Evolutionary conservation across 2,888 invertebrate genomes (phyloP), one percentile per base, ranked within the genome.

Genomic region (Frankliniella intonsa): DNA sequence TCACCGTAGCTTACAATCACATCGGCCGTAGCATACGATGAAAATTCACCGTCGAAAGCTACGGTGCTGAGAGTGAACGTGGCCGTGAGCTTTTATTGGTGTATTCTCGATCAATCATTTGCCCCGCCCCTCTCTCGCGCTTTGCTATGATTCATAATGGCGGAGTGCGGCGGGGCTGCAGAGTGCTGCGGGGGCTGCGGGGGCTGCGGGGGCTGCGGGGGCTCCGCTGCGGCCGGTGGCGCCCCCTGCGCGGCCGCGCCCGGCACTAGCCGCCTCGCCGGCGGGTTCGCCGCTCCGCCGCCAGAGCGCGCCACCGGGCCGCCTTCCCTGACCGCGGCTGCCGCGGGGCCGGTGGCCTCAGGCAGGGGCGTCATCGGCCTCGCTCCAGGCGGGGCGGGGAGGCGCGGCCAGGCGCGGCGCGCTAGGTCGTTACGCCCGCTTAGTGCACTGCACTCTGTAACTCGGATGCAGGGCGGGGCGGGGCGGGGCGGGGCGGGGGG

Each of bases 391-490:
- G n/a, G 69, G 69, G 11, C 62, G 62, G 62, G 14, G 62, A 10
- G 62, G 62, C 0, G 14, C 19, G 62, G 62, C 51, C 12, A 51
- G 14, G 55, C 38, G 62, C 17, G 62, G 62, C 55, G 62, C 62
- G 55, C 55, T 55, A 62, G 62, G 69, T 76, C 69, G 69, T 76
- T 76, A 76, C 69, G 69, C 22, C 25, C 69, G 69, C 69, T 25
- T 76, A 25, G 22, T 76, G 22, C 69, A 76, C 69, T n/a, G 62
- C 62, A 17, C 62, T 17, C 62, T n/a, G 62, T 62, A 62, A 62
- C 62, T 19, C 62, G 62, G 38, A 38, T 38, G 38, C 38, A 5
- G 38, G 38, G 38, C 38, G 38, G 38, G 38, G 38, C 38, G 38
- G 38, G 38, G 38, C 38, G 38, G 38, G 38, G 38, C 5, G 38